Evolutionary conservation across 92 coral and sea anemone species (phyloP), one percentile per base, ranked within the genome.

Genomic region (Phymanthus crucifer): DNA sequence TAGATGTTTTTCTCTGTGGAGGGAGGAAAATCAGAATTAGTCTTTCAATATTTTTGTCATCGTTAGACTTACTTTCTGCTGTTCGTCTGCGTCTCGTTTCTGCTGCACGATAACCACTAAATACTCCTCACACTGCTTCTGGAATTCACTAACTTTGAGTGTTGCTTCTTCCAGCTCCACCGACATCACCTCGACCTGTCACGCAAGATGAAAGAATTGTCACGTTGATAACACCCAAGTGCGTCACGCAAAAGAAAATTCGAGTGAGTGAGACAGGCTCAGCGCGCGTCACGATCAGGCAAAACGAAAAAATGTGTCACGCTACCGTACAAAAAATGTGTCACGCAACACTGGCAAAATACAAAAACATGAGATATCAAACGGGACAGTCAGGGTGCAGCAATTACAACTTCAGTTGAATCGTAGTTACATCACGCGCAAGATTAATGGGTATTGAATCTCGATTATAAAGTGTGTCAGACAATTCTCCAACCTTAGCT

Each of bases 41-140:
- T n/a, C n/a, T n/a, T n/a, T n/a, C n/a, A n/a, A n/a, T n/a, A n/a
- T n/a, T n/a, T n/a, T n/a, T n/a, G n/a, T n/a, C n/a, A n/a, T n/a
- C n/a, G n/a, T n/a, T n/a, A n/a, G 6, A 38, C 71, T 48, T 86
- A 90, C 99, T 90, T 96, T 96, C 61, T 96, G 99, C 52, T 96
- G 99, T 58, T 96, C 99, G 82, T 96, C 99, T 17, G 99, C 99
- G 76, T 96, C 99, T 80, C 99, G 85, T 80, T 96, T 96, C 87
- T 96, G 98, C 46, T 96, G 99, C 6, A 96, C 99, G 40, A 96
- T 96, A 17, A 93, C 94, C 74, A 96, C 99, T 73, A 96, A 79
- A 67, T 88, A 96, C 84, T 96, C 99, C 66, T 96, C 99, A 47
- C 99, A 95, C 83, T 95, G 94, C 83, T 95, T 95, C 86, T 96